A percentile compares a stretch with the other conserved stretches of the same genome.
Evolutionary conservation across 23 tunicate genomes (phyloP).

Genomic region (Trididemnum nubilum): DNA sequence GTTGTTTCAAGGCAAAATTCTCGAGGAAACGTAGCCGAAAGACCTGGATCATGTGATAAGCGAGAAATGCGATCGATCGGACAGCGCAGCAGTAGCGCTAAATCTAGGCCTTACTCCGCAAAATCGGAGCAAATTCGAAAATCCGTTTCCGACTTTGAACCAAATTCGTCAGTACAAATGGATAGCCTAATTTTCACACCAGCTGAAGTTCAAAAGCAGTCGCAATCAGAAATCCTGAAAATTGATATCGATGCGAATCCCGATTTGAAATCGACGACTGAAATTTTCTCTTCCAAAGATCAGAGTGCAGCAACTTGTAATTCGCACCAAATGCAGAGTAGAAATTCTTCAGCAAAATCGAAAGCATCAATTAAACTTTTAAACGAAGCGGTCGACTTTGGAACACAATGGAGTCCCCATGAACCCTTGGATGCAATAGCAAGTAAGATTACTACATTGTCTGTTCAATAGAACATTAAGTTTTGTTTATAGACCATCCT

Average conservation of each 20-base stretch:
- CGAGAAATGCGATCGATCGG: constrained; percentile 28
- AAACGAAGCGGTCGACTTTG: constrained; percentile 58
- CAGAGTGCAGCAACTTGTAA: not conserved
- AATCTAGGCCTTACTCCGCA: constrained; percentile 10
- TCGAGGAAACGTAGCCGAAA: not conserved
- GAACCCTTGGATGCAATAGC: not conserved
- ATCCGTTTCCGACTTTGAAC: no score
- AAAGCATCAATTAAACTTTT: not conserved
- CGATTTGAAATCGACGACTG: not conserved
- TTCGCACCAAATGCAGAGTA: not conserved
- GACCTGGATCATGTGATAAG: not conserved
- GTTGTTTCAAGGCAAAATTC: not conserved
- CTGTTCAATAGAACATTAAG: no score
- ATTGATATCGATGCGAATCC: constrained; percentile 6
- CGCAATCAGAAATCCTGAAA: not conserved
- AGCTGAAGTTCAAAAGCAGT: not conserved
- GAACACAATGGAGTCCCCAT: constrained; percentile 74
- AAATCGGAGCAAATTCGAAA: not conserved
- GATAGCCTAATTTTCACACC: not conserved
- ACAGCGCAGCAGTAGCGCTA: constrained; percentile 15
- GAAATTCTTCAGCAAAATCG: not conserved
- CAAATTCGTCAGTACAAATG: not conserved
- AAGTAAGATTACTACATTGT: no score
- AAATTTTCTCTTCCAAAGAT: not conserved
- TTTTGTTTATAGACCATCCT: no score